Evolutionary conservation across 1,140 invertebrate genomes (phyloP), one percentile per base, ranked within the genome.

Genomic region (Brachionus koreanus): DNA sequence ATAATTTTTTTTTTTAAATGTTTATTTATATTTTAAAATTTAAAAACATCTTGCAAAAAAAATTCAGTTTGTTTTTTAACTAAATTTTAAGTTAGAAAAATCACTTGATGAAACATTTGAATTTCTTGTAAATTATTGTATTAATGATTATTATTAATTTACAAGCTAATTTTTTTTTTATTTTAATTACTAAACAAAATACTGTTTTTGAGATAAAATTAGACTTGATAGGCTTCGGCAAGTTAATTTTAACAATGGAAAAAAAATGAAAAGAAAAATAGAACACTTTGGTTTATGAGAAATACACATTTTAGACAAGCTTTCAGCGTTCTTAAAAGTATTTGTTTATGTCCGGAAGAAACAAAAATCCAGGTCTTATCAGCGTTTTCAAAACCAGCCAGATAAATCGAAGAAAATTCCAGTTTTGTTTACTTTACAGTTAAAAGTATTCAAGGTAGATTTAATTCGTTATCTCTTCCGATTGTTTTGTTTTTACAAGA

Each of bases 381-480:
- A 57, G 49, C 49, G 49, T 25, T 57, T 23, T 57, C 49, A 57
- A 19, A 57, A 29, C 13, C 16, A 65, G 29, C 5, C 25, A 46
- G 39, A 46, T 5, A 46, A 46, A 43, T 5, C 2, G 10, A 12
- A 9, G 33, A 16, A 46, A 74, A 49, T 69, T 69, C 65, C n/a
- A 69, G 37, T 37, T 29, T 69, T 69, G 16, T 37, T 69, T 19
- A 37, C 33, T 69, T 69, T 69, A 0, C 1, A 37, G n/a, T 1
- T 33, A 5, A 16, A 72, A 74, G 25, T 74, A 74, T 46, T 46
- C 69, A 74, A 74, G 69, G 69, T 74, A 74, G 69, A 74, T 23
- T 46, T 46, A 74, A 42, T 16, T 25, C 42, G 25, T 74, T 46
- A 74, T 74, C n/a, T 74, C 25, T 25, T 74, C 6, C 12, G 19